A percentile compares a stretch with the other conserved stretches of the same genome.
phyloP scores from a whole-genome alignment of 1,140 invertebrate genomes.

The Holcopasites calliopsidis region DNA sequence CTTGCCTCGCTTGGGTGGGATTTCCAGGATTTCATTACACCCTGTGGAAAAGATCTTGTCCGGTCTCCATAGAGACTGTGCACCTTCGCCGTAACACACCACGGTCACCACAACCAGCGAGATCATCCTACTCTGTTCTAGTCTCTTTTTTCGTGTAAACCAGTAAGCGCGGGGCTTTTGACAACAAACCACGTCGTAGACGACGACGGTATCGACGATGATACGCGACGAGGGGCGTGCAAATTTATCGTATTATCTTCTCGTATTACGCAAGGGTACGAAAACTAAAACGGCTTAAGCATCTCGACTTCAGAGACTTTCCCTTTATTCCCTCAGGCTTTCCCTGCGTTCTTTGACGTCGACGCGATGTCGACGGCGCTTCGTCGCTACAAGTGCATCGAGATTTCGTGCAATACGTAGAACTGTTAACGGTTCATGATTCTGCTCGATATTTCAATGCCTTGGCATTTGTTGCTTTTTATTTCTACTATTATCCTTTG shows the following conservation, averaged over 20 bases:
- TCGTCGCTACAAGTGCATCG: background rate
- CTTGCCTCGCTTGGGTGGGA: slow-evolving; percentile 25
- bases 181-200: slow-evolving; percentile 26
- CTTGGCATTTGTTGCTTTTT: too few species aligned
- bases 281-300: slow-evolving; percentile 30
- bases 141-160: slow-evolving; percentile 47
- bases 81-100: slow-evolving; percentile 34
- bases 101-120: background rate
- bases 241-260: slow-evolving; percentile 59
- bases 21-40: slow-evolving; percentile 62
- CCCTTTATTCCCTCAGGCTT: background rate
- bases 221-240: slow-evolving; percentile 34
- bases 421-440: too few species aligned
- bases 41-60: slow-evolving; percentile 27
- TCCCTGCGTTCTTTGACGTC: background rate
- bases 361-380: background rate
- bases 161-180: slow-evolving; percentile 47
- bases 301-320: slow-evolving; percentile 10
- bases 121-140: slow-evolving; percentile 44
- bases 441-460: too few species aligned
- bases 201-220: slow-evolving; percentile 12
- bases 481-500: too few species aligned
- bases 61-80: slow-evolving; percentile 59
- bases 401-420: too few species aligned
- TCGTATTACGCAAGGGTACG: slow-evolving; percentile 56